These are phyloP conservation scores for Shinisaurus crocodilurus DNA, from an alignment of 2,113 vertebrate genomes.

Conservation along the genomic window DNA sequence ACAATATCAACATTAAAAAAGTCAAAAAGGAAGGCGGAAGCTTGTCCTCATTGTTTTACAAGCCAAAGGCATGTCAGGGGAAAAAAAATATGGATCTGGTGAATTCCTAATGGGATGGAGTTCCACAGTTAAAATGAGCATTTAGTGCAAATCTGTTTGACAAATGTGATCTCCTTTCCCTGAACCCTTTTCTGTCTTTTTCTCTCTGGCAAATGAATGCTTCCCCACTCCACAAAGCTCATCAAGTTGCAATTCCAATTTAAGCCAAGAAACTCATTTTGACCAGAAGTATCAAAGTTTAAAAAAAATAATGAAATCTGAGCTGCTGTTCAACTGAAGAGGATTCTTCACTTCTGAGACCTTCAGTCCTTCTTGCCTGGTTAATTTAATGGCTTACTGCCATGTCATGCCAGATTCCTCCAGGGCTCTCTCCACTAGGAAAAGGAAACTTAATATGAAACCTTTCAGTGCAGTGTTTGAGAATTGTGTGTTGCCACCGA, in stretches of 20 bases:
- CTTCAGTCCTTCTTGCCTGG: background rate
- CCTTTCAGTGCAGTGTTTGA: background rate
- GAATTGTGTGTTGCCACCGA: conserved; percentile 1
- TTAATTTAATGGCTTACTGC: background rate
- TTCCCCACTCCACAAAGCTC: conserved; percentile 4
- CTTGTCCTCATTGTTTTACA: background rate
- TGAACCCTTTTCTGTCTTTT: background rate
- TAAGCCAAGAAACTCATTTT: conserved; percentile 27
- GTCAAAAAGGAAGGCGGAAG: background rate
- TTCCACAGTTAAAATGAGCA: background rate
- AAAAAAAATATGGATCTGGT: background rate
- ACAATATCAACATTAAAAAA: background rate
- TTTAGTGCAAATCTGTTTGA: background rate
- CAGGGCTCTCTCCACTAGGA: conserved; percentile 2
- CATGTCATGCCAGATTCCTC: background rate
- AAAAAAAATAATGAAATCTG: conserved; percentile 25
- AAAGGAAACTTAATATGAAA: conserved; percentile 15
- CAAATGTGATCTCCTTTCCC: background rate
- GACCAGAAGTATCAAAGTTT: conserved; percentile 9
- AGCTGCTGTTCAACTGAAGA: conserved; percentile 23
- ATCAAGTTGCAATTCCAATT: conserved; percentile 45
- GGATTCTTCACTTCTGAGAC: conserved; percentile 19
- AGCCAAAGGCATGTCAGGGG: background rate
- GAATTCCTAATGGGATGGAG: background rate
- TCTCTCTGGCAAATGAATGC: background rate